phyloP scores from a whole-genome alignment of 2,888 invertebrate genomes.

The Athalia circularis region DNA sequence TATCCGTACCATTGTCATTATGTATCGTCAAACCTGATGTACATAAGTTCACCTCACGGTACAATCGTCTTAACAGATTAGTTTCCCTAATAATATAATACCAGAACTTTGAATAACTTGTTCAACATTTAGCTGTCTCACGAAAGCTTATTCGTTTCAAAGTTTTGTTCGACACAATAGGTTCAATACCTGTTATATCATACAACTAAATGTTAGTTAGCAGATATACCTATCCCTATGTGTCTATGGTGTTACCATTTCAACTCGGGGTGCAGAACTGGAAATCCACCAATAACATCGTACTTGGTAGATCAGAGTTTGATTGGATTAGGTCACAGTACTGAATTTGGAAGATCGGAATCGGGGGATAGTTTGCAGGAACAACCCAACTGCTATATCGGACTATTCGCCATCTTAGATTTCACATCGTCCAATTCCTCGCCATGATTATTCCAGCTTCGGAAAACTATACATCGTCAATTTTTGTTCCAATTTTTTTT shows the following conservation, averaged over 20 bases:
- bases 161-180: constrained; percentile 16
- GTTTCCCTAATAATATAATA: constrained; percentile 30
- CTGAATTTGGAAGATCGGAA: not conserved
- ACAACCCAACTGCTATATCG: too few species aligned
- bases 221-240: not conserved
- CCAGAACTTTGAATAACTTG: constrained; percentile 28
- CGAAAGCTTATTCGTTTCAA: not conserved
- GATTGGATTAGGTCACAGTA: constrained; percentile 39
- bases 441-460: too few species aligned
- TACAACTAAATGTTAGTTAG: constrained; percentile 21
- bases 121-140: not conserved
- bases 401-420: too few species aligned
- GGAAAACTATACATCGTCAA: too few species aligned
- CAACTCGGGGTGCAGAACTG: not conserved
- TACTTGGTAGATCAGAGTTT: constrained; percentile 43
- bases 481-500: too few species aligned
- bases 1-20: too few species aligned
- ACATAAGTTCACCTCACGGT: not conserved
- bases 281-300: constrained; percentile 40
- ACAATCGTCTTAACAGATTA: constrained; percentile 32
- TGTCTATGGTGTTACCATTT: not conserved
- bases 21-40: not conserved
- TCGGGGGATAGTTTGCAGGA: not conserved
- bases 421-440: too few species aligned
- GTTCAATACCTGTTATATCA: constrained; percentile 4